Evolutionary conservation across 2,797 vertebrate genomes (phyloP).

Genomic region (Lateolabrax maculatus): DNA sequence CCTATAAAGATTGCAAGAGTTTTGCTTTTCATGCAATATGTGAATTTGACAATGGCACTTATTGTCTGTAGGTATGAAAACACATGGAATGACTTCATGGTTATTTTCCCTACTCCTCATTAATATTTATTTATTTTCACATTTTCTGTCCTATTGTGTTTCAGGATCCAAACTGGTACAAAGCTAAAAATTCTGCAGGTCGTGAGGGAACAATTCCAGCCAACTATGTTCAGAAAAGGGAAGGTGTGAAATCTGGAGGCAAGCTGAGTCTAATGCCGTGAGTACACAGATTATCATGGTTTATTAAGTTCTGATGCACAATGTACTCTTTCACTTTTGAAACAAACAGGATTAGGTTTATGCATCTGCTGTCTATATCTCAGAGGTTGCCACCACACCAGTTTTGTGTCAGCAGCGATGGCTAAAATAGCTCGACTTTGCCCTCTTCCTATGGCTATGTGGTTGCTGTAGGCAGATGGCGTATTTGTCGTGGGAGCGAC

Average conservation of each 20-base stretch:
- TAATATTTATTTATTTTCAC: not conserved
- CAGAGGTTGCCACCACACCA: conserved; percentile 1
- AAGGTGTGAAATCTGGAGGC: conserved; percentile 93
- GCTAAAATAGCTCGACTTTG: conserved; percentile 55
- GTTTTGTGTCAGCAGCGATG: conserved; percentile 13
- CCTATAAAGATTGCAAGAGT: not conserved
- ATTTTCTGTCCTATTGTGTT: conserved; percentile 39
- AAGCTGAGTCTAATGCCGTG: conserved; percentile 99
- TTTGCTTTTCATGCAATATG: not conserved
- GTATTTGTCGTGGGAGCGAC: conserved; percentile 47
- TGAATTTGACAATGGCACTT: not conserved
- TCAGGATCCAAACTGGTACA: conserved; percentile 99
- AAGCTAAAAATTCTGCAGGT: conserved; percentile 94
- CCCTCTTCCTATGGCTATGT: conserved; percentile 38
- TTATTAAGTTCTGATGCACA: not conserved
- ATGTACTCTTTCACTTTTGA: not conserved
- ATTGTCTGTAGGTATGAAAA: not conserved
- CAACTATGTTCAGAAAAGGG: conserved; percentile 97
- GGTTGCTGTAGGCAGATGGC: conserved; percentile 45
- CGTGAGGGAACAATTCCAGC: conserved; percentile 95
- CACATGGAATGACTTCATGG: not conserved
- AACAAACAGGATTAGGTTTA: not conserved
- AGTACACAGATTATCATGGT: conserved; percentile 76
- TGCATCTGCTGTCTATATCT: conserved; percentile 7
- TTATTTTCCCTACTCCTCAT: not conserved